Conservation (phyloP, 2,797 vertebrate genomes). For the Kryptopterus vitreolus region DNA sequence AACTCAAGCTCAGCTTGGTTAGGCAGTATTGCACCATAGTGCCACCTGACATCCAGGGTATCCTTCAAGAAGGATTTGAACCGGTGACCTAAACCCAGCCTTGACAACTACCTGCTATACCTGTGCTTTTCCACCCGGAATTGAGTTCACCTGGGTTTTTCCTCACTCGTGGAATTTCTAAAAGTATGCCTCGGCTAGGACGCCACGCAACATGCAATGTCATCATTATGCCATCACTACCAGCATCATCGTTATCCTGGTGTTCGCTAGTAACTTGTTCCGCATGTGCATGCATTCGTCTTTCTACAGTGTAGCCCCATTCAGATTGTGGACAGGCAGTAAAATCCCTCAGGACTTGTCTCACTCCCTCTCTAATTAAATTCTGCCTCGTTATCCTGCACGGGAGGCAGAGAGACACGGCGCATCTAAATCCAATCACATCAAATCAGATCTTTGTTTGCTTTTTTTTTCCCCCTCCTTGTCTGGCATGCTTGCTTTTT, state of each 20-base stretch:
- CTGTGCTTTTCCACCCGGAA: background rate
- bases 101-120: background rate
- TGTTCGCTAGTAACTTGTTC: constrained; percentile 12
- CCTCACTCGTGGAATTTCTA: background rate
- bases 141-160: background rate
- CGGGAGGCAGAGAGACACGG: constrained; percentile 39
- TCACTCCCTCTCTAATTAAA: constrained; percentile 57
- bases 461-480: constrained; percentile 16
- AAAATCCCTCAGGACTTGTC: constrained; percentile 51
- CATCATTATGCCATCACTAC: constrained; percentile 2
- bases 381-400: constrained; percentile 53
- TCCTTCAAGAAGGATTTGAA: background rate
- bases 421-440: constrained; percentile 51
- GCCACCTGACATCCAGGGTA: background rate
- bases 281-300: constrained; percentile 10
- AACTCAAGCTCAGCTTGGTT: background rate
- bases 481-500: constrained; percentile 28
- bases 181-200: background rate
- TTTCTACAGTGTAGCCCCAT: constrained; percentile 8
- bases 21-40: background rate
- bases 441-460: constrained; percentile 49
- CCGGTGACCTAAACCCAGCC: background rate
- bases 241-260: constrained; percentile 11
- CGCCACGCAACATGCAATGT: background rate
- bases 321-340: constrained; percentile 46